Base-by-base conservation (phyloP, 2,888 invertebrate genomes). In the Sepioteuthis lessoniana region DNA sequence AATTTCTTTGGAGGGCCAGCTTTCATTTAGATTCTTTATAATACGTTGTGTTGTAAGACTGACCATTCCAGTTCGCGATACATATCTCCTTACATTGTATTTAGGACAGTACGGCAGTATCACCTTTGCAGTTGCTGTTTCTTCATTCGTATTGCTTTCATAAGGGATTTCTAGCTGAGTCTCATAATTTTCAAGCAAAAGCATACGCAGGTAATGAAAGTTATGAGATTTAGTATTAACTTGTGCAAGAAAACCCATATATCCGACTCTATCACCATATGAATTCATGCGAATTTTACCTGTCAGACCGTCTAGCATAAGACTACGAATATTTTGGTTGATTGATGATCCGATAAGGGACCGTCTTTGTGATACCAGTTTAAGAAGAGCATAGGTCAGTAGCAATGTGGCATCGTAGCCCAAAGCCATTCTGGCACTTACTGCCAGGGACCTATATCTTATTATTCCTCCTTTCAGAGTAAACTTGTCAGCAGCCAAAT, bases 391-490 rank as follows among this genome's bases (percentile, higher is more conserved):
- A 60, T 90, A 93, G 37, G 94, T 95, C 93, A 94, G 94, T 7
- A 95, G 35, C 47, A 94, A 90, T 21, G 94, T 94, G 37, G 95
- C 95, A 95, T 96, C 95, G 94, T 96, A 96, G 21, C 95, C 95
- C 35, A 95, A 50, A 46, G 94, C 95, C 94, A 94, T 95, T 37
- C 94, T 94, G 46, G 95, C 95, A 91, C 42, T 46, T 4, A 91
- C 46, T 2, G 13, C 38, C 13, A 31, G 13, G 0, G 91, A 46
- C 35, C 91, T 37, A 46, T 42, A 91, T 28, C 25, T 38, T 8
- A 42, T 16, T 13, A 38, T 25, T 25, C 91, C 91, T 10, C 28
- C 25, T 91, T 91, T 37, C 7, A 8, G 31, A 0, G 1, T 5
- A 38, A 16, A 42, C 25, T 28, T 91, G 38, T 38, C 38, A 16